These are phyloP conservation scores for Phalera bucephala DNA, from an alignment of 2,888 invertebrate genomes.

Conservation along the genomic window DNA sequence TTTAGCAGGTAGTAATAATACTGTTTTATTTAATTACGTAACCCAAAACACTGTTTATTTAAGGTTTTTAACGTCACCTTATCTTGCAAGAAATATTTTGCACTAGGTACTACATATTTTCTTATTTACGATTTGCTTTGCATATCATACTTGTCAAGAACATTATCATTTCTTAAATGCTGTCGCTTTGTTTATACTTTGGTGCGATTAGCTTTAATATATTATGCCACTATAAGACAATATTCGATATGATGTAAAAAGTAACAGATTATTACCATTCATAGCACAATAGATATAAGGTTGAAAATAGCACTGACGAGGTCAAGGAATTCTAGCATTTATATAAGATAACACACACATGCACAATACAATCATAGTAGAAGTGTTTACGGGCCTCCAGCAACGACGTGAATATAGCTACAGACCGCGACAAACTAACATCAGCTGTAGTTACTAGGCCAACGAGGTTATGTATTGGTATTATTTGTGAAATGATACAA, in stretches of 20 bases:
- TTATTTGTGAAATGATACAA: background rate
- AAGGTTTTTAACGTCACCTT: no score
- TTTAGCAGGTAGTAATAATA: no score
- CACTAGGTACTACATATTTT: no score
- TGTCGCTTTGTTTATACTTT: background rate
- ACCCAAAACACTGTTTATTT: no score
- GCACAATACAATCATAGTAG: constrained; percentile 6
- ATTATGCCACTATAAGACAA: background rate
- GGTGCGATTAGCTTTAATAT: no score
- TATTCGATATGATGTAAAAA: background rate
- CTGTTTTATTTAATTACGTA: no score
- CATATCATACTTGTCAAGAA: background rate
- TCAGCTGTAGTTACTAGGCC: constrained; percentile 8
- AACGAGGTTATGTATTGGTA: constrained; percentile 22
- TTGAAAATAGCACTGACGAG: constrained; percentile 7
- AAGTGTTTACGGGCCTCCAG: no score
- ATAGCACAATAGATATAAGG: constrained; percentile 3
- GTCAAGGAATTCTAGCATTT: constrained; percentile 12
- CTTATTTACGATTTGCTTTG: background rate
- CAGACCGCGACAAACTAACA: constrained; percentile 5
- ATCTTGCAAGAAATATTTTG: no score
- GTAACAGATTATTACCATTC: background rate
- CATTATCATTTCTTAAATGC: background rate
- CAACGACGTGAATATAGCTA: constrained; percentile 24
- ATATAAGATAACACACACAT: constrained; percentile 20